Evolutionary conservation across 2,797 vertebrate species (phyloP).

Genomic region (Melanotaenia maccullochi): DNA sequence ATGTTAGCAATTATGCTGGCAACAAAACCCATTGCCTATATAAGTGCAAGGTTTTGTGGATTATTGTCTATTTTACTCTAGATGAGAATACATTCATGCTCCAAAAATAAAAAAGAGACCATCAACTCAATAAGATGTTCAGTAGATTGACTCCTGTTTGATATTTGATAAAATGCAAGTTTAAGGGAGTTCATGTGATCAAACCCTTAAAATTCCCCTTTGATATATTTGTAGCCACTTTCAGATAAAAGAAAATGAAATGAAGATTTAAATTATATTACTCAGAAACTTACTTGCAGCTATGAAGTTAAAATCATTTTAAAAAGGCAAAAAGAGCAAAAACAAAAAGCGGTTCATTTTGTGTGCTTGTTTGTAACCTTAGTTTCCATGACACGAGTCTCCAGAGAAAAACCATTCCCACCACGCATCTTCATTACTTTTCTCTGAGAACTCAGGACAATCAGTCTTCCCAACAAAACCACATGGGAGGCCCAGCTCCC

Average conservation of each 20-base stretch:
- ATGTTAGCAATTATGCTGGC: no score
- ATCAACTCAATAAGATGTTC: background rate
- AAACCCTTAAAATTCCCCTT: background rate
- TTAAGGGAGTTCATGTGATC: background rate
- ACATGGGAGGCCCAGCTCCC: slow-evolving; percentile 49
- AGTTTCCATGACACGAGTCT: slow-evolving; percentile 70
- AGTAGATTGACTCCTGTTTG: background rate
- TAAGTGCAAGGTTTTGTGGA: background rate
- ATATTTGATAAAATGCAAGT: background rate
- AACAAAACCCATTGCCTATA: no score
- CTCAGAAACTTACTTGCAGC: background rate
- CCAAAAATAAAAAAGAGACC: background rate
- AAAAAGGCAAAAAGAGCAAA: background rate
- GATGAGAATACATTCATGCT: background rate
- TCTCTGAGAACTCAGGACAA: slow-evolving; percentile 63
- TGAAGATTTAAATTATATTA: background rate
- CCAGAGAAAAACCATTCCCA: slow-evolving; percentile 57
- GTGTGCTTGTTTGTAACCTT: slow-evolving; percentile 30
- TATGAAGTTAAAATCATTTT: background rate
- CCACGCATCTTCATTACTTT: slow-evolving; percentile 21
- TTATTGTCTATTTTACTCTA: background rate
- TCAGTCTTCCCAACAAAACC: slow-evolving; percentile 58
- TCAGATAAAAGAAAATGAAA: background rate
- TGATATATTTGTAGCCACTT: background rate
- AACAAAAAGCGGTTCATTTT: background rate